A percentile compares a stretch with the other conserved stretches of the same genome.
phyloP scores from a whole-genome alignment of 2,113 vertebrate genomes.

The Mirza zaza region DNA sequence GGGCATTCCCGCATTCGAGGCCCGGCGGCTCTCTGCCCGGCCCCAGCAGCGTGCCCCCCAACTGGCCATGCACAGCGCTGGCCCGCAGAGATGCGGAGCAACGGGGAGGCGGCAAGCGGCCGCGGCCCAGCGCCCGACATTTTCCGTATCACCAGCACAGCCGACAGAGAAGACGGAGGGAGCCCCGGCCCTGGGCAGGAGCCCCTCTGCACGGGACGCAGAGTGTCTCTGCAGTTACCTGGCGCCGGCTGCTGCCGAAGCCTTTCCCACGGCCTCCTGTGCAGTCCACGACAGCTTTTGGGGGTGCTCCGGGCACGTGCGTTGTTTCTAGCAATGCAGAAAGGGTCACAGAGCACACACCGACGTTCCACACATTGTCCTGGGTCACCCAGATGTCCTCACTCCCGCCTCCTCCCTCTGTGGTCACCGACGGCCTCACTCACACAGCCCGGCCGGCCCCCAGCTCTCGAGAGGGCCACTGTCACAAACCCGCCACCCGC shows the following conservation, averaged over 20 bases:
- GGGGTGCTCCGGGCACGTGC: not conserved
- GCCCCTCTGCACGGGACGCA: not conserved
- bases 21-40: too few relatives aligned
- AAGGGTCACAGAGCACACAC: accelerated
- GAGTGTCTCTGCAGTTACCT: not conserved
- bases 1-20: too few relatives aligned
- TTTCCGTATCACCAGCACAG: too few relatives aligned
- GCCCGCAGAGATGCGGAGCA: too few relatives aligned
- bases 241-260: not conserved
- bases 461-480: accelerated
- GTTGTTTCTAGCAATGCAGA: too few relatives aligned
- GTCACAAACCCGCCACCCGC: not conserved
- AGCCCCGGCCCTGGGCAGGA: not conserved
- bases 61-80: too few relatives aligned
- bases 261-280: not conserved
- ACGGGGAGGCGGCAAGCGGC: too few relatives aligned
- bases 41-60: too few relatives aligned
- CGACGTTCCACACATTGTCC: not conserved
- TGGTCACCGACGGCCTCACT: not conserved
- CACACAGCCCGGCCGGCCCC: not conserved
- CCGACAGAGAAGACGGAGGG: not conserved
- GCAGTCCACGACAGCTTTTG: accelerated
- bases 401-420: too few relatives aligned
- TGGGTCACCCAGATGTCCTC: not conserved
- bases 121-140: too few relatives aligned